These are phyloP conservation scores for Sipha maydis DNA, from an alignment of 2,888 invertebrate species.

Conservation along the genomic window DNA sequence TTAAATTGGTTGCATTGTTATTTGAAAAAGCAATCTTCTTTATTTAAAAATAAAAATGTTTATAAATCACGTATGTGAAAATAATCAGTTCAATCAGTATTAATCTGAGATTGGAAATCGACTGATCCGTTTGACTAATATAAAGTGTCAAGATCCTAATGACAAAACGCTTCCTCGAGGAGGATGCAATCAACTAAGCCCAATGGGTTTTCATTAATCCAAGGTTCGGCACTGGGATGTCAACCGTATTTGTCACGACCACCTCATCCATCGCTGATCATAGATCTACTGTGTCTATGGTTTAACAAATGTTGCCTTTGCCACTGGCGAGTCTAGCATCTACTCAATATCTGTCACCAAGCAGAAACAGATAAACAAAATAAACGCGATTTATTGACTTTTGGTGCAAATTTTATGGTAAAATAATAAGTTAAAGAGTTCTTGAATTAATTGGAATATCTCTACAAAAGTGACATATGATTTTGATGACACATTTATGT, in stretches of 20 bases:
- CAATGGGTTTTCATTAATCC: conserved; percentile 61
- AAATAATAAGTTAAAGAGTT: neutral
- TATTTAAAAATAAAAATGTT: conserved; percentile 39
- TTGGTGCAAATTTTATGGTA: neutral
- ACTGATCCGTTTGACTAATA: conserved; percentile 60
- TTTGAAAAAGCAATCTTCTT: conserved; percentile 34
- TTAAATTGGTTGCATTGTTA: conserved; percentile 35
- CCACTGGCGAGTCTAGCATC: conserved; percentile 24
- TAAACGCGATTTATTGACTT: conserved; percentile 44
- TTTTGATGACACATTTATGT: neutral
- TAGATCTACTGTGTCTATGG: conserved; percentile 22
- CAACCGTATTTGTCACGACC: conserved; percentile 60
- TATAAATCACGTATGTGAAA: conserved; percentile 30
- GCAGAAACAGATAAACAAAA: conserved; percentile 50
- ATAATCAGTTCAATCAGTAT: conserved; percentile 43
- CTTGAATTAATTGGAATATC: conserved; percentile 15
- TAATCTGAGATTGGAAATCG: conserved; percentile 59
- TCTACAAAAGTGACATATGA: neutral
- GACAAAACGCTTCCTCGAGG: conserved; percentile 53
- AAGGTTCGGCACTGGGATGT: conserved; percentile 48
- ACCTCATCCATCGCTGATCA: conserved; percentile 45
- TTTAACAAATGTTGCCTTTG: conserved; percentile 56
- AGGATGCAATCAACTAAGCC: conserved; percentile 61
- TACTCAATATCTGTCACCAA: conserved; percentile 57
- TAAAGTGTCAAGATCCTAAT: conserved; percentile 57